Base-by-base conservation (phyloP, 2,797 vertebrate genomes). In the Silurus aristotelis region DNA sequence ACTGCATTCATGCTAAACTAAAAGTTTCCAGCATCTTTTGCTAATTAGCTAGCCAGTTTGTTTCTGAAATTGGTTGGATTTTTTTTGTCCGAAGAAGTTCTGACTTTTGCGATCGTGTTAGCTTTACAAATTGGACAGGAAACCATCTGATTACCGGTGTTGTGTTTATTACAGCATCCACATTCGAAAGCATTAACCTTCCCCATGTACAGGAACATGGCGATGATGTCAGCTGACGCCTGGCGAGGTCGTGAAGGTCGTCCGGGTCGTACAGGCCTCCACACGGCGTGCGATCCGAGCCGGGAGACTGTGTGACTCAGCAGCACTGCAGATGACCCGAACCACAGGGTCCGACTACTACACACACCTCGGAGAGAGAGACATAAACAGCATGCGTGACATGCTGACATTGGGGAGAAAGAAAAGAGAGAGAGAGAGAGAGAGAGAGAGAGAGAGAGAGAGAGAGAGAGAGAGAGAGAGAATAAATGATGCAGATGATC, bases 221-320 rank as follows among this genome's bases (percentile, higher is more conserved):
- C 43, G 67, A 71, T 82, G 80, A 82, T 38, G 66, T 71, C 80
- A 82, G 80, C 48, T 10, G 52, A 31, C 43, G 52, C 52, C 52
- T 38, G 80, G 27, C 14, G 66, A 70, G 80, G 80, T 82, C n/a
- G 80, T 82, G 80, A 82, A 82, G 80, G 80, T 82, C 64, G 66
- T 38, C 22, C 10, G 19, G 48, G 66, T 80, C 61, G 10, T 27
- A 7, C 43, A 27, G 61, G 78, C 61, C 38, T 80, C 63, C 22
- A 43, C 73, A 80, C 84, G 71, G 77, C 17, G 27, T 64, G 64
- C 14, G 13, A 83, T 83, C 70, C 9, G 84, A 81, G 79, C 48
- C 56, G 22, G 48, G 67, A 66, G 84, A 72, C 78, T 56, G 43
- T 52, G 80, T 87, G 88, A 89, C 81, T 90, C 82, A 87, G 68